Evolutionary conservation across 2,888 invertebrate species (phyloP).

Genomic region (Coelopa pilipes): DNA sequence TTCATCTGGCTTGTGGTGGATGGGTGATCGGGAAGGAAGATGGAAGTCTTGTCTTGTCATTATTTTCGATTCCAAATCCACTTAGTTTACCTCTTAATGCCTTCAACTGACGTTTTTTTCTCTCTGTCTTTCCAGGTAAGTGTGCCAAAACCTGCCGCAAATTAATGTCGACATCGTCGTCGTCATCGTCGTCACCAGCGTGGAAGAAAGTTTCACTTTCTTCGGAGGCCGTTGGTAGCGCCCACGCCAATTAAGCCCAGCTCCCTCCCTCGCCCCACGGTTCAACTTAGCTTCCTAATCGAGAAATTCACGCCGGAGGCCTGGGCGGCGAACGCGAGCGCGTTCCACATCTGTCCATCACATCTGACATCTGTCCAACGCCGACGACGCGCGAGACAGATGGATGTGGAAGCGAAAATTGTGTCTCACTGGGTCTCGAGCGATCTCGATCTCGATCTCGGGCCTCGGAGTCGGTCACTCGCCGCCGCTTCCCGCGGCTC

Average conservation of each 20-base stretch:
- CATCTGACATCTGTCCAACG: neutral
- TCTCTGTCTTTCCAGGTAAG: slow-evolving; percentile 26
- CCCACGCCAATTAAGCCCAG: neutral
- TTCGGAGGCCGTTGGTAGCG: slow-evolving; percentile 13
- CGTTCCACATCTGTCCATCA: slow-evolving; percentile 9
- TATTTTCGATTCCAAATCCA: no score
- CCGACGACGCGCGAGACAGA: neutral
- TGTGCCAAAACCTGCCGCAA: neutral
- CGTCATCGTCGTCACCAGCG: no score
- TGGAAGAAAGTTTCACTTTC: slow-evolving; percentile 12
- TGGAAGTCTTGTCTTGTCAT: no score
- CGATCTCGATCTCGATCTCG: neutral
- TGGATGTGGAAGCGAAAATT: neutral
- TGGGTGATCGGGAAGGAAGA: no score
- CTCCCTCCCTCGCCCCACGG: neutral
- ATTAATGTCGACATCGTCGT: neutral
- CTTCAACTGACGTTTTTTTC: neutral
- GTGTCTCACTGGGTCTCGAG: neutral
- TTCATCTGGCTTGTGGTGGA: no score
- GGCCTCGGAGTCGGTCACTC: neutral
- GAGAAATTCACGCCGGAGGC: neutral
- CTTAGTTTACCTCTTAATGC: no score
- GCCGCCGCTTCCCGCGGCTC: neutral
- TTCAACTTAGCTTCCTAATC: no score
- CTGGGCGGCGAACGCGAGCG: neutral